Conservation (phyloP, 2,797 vertebrate species). For the Gadopsis bispinosus region DNA sequence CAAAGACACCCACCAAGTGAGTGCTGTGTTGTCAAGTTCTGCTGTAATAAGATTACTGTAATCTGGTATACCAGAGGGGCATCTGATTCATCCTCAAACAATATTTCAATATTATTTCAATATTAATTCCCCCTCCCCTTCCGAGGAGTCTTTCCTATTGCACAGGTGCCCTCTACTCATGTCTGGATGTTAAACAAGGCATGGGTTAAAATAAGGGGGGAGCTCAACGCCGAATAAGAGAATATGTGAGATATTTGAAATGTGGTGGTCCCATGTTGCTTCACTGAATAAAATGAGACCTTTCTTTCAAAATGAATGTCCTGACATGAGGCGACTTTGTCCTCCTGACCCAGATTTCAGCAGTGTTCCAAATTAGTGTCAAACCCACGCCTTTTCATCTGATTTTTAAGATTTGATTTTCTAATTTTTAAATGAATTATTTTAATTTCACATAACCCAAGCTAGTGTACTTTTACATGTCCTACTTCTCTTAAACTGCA, state of each 20-base stretch:
- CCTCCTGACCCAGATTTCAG: slow-evolving; percentile 8
- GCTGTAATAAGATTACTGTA: slow-evolving; percentile 65
- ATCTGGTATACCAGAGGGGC: slow-evolving; percentile 39
- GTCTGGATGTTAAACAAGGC: slow-evolving; percentile 3
- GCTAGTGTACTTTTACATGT: not conserved
- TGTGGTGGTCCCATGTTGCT: not conserved
- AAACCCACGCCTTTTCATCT: not conserved
- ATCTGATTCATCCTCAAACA: slow-evolving; percentile 30
- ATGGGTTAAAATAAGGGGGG: not conserved
- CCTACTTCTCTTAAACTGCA: not conserved
- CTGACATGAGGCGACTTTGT: not conserved
- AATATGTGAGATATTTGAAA: not conserved
- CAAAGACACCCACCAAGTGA: not conserved
- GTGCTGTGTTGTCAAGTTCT: slow-evolving; percentile 20
- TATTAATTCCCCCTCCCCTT: not conserved
- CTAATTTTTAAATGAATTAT: not conserved
- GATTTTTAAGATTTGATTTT: not conserved
- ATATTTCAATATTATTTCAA: not conserved
- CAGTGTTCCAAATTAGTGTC: not conserved
- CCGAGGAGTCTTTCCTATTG: slow-evolving; percentile 6
- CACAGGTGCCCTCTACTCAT: not conserved
- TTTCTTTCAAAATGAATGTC: not conserved
- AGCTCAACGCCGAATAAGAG: not conserved
- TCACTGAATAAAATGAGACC: slow-evolving; percentile 5
- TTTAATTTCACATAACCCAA: not conserved